Conservation (phyloP, 2,888 invertebrate genomes). For the Lithosia quadra region DNA sequence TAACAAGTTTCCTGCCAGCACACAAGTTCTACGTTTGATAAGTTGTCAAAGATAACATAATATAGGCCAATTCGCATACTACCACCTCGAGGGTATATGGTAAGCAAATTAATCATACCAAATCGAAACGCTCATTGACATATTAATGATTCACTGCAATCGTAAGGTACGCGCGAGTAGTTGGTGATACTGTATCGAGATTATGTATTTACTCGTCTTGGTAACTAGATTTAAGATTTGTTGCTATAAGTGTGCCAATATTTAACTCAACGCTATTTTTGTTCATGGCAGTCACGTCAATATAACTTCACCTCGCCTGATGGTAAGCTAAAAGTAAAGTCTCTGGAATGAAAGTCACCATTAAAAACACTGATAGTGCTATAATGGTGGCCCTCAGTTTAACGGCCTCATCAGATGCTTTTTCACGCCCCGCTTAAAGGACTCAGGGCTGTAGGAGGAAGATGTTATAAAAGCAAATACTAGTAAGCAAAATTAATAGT, state of each 20-base stretch:
- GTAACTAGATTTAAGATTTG: not conserved
- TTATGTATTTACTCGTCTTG: slow-evolving; percentile 19
- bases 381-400: too few relatives aligned
- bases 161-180: slow-evolving; percentile 30
- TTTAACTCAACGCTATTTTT: too few relatives aligned
- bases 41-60: not conserved
- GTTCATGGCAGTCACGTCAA: too few relatives aligned
- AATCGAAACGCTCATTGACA: slow-evolving; percentile 60
- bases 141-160: slow-evolving; percentile 61
- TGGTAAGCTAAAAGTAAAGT: too few relatives aligned
- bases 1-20: not conserved
- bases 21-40: not conserved
- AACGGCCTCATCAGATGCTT: too few relatives aligned
- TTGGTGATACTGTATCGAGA: slow-evolving; percentile 13
- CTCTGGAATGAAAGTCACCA: too few relatives aligned
- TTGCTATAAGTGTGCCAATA: not conserved
- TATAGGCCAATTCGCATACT: slow-evolving; percentile 23
- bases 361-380: too few relatives aligned
- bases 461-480: too few relatives aligned
- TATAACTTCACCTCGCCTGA: too few relatives aligned
- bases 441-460: too few relatives aligned
- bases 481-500: too few relatives aligned
- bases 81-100: slow-evolving; percentile 58
- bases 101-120: slow-evolving; percentile 60
- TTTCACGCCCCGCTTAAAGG: too few relatives aligned